These are phyloP conservation scores for Scatophagus argus DNA, from an alignment of 2,113 vertebrate genomes.

Conservation along the genomic window DNA sequence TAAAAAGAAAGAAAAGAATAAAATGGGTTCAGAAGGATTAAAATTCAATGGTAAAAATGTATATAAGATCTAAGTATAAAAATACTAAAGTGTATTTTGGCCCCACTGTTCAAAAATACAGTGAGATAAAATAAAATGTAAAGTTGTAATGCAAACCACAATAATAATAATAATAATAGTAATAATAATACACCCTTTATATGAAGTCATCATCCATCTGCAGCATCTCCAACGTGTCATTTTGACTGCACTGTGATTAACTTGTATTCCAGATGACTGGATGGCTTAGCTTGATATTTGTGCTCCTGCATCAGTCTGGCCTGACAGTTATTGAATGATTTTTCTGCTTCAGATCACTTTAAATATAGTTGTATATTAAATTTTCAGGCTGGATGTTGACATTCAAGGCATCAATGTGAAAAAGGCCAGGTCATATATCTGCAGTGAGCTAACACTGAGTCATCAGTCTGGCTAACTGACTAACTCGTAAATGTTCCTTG, in stretches of 20 bases:
- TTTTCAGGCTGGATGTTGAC: neutral
- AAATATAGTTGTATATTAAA: conserved; percentile 17
- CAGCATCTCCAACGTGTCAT: neutral
- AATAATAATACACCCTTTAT: too few relatives aligned
- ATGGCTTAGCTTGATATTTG: neutral
- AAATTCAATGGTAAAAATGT: too few relatives aligned
- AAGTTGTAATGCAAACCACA: too few relatives aligned
- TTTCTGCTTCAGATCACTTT: conserved; percentile 39
- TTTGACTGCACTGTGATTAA: conserved; percentile 1
- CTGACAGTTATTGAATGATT: conserved; percentile 19
- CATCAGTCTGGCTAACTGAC: neutral
- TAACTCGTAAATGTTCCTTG: neutral
- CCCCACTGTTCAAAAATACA: too few relatives aligned
- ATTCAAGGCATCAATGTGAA: conserved; percentile 21
- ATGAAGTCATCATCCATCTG: neutral
- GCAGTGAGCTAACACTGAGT: neutral
- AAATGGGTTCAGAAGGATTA: too few relatives aligned
- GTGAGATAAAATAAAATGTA: too few relatives aligned
- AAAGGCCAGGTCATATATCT: neutral
- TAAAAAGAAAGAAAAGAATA: too few relatives aligned
- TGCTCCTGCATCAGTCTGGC: neutral
- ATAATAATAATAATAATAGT: too few relatives aligned
- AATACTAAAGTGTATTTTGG: too few relatives aligned
- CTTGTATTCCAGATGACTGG: neutral
- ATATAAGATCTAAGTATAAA: too few relatives aligned